Evolutionary conservation across 2,113 vertebrate species (phyloP).

Genomic region (Malurus elegans): DNA sequence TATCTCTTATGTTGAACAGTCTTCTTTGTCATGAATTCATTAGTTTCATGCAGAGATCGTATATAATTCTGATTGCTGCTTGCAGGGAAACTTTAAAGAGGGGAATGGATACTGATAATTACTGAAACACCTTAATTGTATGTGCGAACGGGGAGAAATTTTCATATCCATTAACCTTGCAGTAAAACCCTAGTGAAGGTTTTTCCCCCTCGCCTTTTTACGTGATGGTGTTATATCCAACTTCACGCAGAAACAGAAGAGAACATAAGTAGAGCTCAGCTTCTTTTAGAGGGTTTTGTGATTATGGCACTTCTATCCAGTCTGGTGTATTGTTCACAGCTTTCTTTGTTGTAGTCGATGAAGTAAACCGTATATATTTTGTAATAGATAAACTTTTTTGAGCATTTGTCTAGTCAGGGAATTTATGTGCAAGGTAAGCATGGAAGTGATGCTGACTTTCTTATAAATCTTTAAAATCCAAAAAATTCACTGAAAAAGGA

Average conservation of each 20-base stretch:
- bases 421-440: background rate
- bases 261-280: background rate
- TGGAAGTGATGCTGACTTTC: background rate
- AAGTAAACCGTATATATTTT: background rate
- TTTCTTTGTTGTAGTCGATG: background rate
- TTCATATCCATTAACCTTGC: background rate
- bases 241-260: background rate
- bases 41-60: slow-evolving; percentile 61
- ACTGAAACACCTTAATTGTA: slow-evolving; percentile 26
- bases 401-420: background rate
- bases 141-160: background rate
- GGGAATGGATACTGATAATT: slow-evolving; percentile 46
- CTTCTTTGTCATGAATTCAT: slow-evolving; percentile 64
- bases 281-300: background rate
- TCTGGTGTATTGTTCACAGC: background rate
- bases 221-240: background rate
- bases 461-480: background rate
- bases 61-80: slow-evolving; percentile 63
- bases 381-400: background rate
- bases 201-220: background rate
- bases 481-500: background rate
- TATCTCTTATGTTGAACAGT: slow-evolving; percentile 9
- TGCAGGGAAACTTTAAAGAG: slow-evolving; percentile 54
- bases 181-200: background rate
- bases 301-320: background rate